Base-by-base conservation (phyloP, 2,888 invertebrate genomes). In the Nomada fucata region DNA sequence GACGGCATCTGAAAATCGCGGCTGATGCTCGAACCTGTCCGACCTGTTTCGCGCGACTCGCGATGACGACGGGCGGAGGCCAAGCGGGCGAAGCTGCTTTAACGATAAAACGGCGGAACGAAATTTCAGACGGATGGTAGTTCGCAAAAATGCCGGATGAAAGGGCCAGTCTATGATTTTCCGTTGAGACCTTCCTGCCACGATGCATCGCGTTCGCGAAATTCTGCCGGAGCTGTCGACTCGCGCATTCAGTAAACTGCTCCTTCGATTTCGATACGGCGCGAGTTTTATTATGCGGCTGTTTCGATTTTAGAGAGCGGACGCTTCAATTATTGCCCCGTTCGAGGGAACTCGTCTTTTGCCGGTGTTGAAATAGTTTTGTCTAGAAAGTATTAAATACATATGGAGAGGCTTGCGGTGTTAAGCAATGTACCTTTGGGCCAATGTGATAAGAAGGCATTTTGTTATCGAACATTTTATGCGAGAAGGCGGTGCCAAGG, bases 1-100 rank as follows among this genome's bases (percentile, higher is more conserved):
- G 80, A 79, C 78, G 67, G 72, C 72, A 53, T 53, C 55, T 36
- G 73, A 79, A 73, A 81, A 77, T 83, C 79, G 26, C 52, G n/a
- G 42, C 60, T 20, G 73, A 70, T 55, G 57, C 69, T 60, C 64
- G 36, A 29, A 42, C 70, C 42, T 65, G 70, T 79, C 75, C 44
- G 0, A 13, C 26, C 10, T 20, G 67, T 44, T 55, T 63, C 69
- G 64, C 74, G 59, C 60, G 76, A 80, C 70, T 77, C 71, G 63
- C 70, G 69, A 79, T 82, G 76, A 82, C 61, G 53, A 50, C 52
- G 44, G 0, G 15, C 26, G 5, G 1, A 20, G 60, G n/a, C 50
- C 7, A 18, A 15, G 18, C 3, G 69, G 11, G 59, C 18, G 53
- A 52, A 36, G 23, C n/a, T 18, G 42, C 15, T 61, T n/a, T 57